These are phyloP conservation scores for Propithecus deckenii DNA, from an alignment of 2,797 vertebrate species.

Conservation along the genomic window DNA sequence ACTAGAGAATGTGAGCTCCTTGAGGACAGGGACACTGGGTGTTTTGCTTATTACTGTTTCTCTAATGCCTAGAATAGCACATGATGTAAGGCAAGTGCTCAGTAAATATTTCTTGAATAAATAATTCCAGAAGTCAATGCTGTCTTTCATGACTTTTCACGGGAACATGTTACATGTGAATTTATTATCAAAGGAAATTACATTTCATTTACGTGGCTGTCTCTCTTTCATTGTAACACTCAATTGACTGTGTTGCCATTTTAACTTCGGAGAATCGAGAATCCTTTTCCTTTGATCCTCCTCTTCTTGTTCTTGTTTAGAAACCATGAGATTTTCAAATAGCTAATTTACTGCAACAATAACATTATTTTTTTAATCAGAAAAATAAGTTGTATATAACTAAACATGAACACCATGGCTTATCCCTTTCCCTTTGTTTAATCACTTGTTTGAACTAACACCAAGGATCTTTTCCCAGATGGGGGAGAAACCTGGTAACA, in stretches of 20 bases:
- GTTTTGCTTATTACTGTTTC: not conserved
- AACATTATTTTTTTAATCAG: not conserved
- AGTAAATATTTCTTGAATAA: not conserved
- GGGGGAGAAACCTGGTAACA: conserved; percentile 8
- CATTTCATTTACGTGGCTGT: not conserved
- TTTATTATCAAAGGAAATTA: not conserved
- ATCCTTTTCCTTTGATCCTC: not conserved
- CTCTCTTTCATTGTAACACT: not conserved
- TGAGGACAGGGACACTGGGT: not conserved
- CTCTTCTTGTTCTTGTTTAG: not conserved
- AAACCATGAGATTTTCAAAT: not conserved
- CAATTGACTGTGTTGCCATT: not conserved
- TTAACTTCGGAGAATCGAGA: not conserved
- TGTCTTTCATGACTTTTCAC: not conserved
- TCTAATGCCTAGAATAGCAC: not conserved
- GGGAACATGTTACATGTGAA: not conserved
- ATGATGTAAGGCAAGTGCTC: not conserved
- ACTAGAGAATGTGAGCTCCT: not conserved
- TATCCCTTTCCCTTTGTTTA: not conserved
- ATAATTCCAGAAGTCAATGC: not conserved
- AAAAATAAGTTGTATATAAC: not conserved
- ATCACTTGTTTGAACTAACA: not conserved
- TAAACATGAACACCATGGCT: not conserved
- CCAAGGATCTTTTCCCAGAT: not conserved
- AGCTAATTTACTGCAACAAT: not conserved